Evolutionary conservation across 1,140 invertebrate species (phyloP), one percentile per base, ranked within the genome.

Genomic region (Rhyzopertha dominica): DNA sequence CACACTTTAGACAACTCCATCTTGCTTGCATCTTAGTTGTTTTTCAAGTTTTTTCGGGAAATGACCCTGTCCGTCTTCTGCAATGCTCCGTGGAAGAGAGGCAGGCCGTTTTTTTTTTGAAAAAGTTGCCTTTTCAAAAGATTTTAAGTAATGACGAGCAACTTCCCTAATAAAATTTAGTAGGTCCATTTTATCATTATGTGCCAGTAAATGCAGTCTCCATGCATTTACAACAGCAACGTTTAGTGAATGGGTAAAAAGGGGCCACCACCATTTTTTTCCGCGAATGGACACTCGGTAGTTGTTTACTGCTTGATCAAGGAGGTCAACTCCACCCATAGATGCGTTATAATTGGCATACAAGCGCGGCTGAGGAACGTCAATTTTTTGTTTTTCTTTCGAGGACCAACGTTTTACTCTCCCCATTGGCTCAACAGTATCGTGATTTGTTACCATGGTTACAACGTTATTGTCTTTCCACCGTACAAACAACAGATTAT

Each of bases 201-300:
- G 49, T 20, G 46, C 41, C 13, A 43, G 23, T 22, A 42, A 46
- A 35, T 55, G 49, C 20, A 55, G 22, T 39, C 47, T 58, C 52
- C 52, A 58, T n/a, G 49, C 30, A 50, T 58, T 58, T 10, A 56
- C 53, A 26, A 53, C 25, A 36, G 41, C 40, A 42, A 31, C 58
- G 43, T 59, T 46, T 31, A 62, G 25, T 28, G 39, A 32, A 35
- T 56, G 54, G 23, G 35, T 35, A 47, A 63, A 61, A 14, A 62
- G 26, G 7, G 47, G 54, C 55, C 54, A 63, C 55, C 58, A 62
- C 59, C 61, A 60, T 49, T 64, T 63, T 45, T 64, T 62, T 22
- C 50, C 50, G 41, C 46, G 26, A 31, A 62, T 43, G 13, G 39
- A 44, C 24, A 49, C 54, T 40, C 53, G 39, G 31, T 63, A 62